A percentile compares a stretch with the other conserved stretches of the same genome.
Conservation (phyloP, 2,113 vertebrate species). For the Anthoscopus minutus region DNA sequence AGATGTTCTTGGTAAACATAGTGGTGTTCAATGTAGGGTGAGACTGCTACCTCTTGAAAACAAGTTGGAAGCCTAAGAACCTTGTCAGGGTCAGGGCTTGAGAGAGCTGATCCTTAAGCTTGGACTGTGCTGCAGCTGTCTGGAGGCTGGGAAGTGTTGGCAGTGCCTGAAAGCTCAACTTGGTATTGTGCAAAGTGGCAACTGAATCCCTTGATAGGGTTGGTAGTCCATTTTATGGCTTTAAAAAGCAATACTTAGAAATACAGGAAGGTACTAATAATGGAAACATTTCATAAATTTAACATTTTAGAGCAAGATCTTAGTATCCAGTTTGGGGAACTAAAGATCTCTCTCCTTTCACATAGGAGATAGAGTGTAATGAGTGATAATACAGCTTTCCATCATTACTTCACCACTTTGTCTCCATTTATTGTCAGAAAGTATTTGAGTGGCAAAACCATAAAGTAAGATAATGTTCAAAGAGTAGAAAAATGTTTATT, state of each 20-base stretch:
- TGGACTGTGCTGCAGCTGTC: neutral
- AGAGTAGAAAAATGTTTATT: neutral
- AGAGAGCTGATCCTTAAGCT: neutral
- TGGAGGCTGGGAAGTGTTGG: neutral
- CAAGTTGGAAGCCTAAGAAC: rapidly evolving
- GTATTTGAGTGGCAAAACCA: neutral
- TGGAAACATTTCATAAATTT: neutral
- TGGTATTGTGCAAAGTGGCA: neutral
- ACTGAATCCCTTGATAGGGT: neutral
- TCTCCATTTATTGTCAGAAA: neutral
- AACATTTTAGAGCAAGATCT: neutral
- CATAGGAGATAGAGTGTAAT: rapidly evolving
- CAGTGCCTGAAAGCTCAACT: neutral
- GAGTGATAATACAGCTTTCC: neutral
- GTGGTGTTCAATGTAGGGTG: neutral
- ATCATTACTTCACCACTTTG: neutral
- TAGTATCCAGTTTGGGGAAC: neutral
- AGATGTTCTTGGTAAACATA: neutral
- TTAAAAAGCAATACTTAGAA: neutral
- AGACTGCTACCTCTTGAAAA: neutral
- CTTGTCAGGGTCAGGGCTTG: neutral
- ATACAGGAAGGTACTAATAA: neutral
- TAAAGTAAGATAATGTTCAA: neutral
- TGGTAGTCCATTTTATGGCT: neutral
- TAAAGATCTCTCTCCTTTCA: neutral